A percentile compares a stretch with the other conserved stretches of the same genome.
phyloP scores from a whole-genome alignment of 1,140 invertebrate species.

The Drosophila novamexicana region DNA sequence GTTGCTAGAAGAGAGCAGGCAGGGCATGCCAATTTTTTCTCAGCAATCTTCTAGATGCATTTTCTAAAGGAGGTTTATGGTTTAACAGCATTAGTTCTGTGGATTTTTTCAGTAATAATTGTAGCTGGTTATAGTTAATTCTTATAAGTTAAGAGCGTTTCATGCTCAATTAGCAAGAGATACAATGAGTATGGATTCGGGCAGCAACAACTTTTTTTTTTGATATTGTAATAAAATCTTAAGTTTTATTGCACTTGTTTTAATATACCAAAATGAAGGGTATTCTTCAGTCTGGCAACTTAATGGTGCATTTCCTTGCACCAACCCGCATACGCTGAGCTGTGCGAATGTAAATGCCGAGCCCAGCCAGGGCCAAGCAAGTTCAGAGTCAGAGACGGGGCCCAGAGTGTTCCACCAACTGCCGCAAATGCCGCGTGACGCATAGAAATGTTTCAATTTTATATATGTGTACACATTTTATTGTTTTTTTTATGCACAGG shows the following conservation, averaged over 20 bases:
- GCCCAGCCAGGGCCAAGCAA: conserved; percentile 23
- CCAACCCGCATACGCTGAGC: conserved; percentile 61
- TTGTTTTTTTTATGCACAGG: conserved; percentile 13
- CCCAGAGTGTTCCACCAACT: conserved; percentile 50
- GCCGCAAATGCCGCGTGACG: conserved; percentile 71
- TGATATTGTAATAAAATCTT: too few relatives aligned
- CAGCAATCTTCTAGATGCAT: background rate
- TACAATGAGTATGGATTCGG: too few relatives aligned
- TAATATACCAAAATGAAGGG: background rate
- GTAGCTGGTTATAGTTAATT: too few relatives aligned
- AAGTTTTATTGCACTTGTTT: too few relatives aligned
- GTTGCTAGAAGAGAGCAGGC: background rate
- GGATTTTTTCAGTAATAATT: too few relatives aligned
- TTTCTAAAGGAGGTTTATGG: background rate
- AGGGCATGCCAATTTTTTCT: conserved; percentile 4
- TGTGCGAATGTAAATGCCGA: conserved; percentile 62
- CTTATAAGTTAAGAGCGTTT: too few relatives aligned
- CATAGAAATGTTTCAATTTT: conserved; percentile 68
- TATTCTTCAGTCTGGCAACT: conserved; percentile 1
- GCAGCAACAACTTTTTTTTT: too few relatives aligned
- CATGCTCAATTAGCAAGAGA: too few relatives aligned
- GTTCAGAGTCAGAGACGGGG: conserved; percentile 30
- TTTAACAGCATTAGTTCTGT: background rate
- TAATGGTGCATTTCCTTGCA: background rate
- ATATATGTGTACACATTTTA: conserved; percentile 3